A percentile compares a stretch with the other conserved stretches of the same genome.
Evolutionary conservation across 1,140 invertebrate species (phyloP).

Genomic region (Pseudomyrmex flavicornis): DNA sequence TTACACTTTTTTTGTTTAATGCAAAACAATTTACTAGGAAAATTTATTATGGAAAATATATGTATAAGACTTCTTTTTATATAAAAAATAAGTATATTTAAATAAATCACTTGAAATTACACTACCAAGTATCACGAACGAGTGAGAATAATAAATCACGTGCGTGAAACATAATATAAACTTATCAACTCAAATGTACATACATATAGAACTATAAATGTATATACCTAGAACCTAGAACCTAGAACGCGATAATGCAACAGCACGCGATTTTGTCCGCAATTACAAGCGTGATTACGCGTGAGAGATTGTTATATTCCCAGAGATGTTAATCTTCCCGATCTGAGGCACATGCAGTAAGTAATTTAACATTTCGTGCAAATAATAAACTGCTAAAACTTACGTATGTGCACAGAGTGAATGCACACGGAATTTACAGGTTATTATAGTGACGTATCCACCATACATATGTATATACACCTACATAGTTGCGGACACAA

Average conservation of each 20-base stretch:
- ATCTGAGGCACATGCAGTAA: neutral
- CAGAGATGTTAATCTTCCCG: neutral
- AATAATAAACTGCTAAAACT: neutral
- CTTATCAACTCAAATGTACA: neutral
- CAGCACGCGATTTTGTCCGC: too few relatives aligned
- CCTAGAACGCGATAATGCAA: neutral
- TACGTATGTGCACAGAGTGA: neutral
- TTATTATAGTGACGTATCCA: neutral
- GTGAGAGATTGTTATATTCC: neutral
- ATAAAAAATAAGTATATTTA: neutral
- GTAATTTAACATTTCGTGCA: neutral
- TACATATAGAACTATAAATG: neutral
- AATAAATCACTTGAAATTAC: neutral
- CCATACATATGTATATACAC: neutral
- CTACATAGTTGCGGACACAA: neutral
- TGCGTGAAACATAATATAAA: neutral
- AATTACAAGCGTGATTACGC: too few relatives aligned
- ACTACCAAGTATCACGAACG: too few relatives aligned
- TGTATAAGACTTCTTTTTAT: neutral
- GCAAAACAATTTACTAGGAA: neutral
- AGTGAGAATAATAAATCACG: neutral
- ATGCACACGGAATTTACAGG: neutral
- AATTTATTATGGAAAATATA: conserved; percentile 5
- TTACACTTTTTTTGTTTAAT: neutral
- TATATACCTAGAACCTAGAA: neutral